These are phyloP conservation scores for Caranx melampygus DNA, from an alignment of 2,113 vertebrate genomes.

Conservation along the genomic window DNA sequence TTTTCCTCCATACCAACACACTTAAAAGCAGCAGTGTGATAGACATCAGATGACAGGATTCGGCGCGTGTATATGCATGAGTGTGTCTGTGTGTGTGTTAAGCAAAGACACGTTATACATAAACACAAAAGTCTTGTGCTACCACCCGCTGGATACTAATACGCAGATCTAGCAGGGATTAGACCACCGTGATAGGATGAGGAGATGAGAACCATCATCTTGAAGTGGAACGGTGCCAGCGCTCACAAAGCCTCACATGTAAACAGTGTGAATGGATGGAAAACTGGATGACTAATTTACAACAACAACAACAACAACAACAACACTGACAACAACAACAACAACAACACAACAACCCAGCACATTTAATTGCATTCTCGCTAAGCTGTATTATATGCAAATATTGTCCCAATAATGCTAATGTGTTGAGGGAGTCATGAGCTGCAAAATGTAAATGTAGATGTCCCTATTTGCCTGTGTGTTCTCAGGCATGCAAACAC, in stretches of 20 bases:
- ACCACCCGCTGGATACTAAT: conserved; percentile 42
- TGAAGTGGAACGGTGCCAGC: conserved; percentile 12
- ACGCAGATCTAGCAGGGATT: conserved; percentile 33
- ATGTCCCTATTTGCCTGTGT: not conserved
- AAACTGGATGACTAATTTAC: not conserved
- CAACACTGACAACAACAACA: not conserved
- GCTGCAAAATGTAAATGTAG: not conserved
- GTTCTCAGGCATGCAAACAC: not conserved
- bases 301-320: not conserved
- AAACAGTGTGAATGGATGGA: conserved; percentile 8
- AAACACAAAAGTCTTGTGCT: conserved; percentile 30
- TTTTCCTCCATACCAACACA: not conserved
- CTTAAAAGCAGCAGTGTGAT: conserved; percentile 29
- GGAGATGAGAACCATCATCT: conserved; percentile 23
- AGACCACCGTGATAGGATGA: conserved; percentile 20
- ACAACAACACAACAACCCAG: conserved; percentile 5
- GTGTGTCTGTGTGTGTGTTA: conserved; percentile 14
- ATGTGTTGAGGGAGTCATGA: not conserved
- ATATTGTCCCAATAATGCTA: not conserved
- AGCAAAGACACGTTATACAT: not conserved
- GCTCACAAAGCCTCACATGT: conserved; percentile 7
- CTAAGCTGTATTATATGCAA: not conserved
- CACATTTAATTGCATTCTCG: not conserved
- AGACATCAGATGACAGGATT: conserved; percentile 40
- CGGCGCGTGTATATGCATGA: not conserved